Conservation (phyloP, 2,888 invertebrate genomes). For the Biston stratarius region DNA sequence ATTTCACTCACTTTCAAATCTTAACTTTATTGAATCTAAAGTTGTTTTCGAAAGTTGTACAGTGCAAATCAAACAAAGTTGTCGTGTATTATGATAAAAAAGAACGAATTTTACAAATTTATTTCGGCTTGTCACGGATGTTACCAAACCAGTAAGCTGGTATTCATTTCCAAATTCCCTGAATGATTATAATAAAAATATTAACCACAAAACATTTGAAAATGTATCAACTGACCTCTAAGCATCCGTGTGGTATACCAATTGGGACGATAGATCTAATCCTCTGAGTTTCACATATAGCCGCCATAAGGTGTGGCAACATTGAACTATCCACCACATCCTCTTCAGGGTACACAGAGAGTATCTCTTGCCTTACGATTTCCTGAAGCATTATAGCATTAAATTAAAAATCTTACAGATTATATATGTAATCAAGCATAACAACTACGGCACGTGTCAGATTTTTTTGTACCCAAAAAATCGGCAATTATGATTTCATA, state of each 20-base stretch:
- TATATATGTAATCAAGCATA: neutral
- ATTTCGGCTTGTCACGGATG: neutral
- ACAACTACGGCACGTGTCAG: too few species aligned
- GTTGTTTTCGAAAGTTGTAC: too few species aligned
- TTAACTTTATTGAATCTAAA: too few species aligned
- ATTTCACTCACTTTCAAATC: too few species aligned
- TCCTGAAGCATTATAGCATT: slow-evolving; percentile 77
- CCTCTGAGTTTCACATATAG: slow-evolving; percentile 92
- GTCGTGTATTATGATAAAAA: too few species aligned
- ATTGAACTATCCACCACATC: slow-evolving; percentile 84
- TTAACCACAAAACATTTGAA: too few species aligned
- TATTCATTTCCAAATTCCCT: neutral
- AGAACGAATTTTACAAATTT: too few species aligned
- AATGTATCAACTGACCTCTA: slow-evolving; percentile 57
- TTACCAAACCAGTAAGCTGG: neutral
- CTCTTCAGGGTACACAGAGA: slow-evolving; percentile 77
- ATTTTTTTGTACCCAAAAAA: too few species aligned
- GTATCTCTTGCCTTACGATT: slow-evolving; percentile 86
- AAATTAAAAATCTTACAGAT: neutral
- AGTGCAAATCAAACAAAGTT: too few species aligned
- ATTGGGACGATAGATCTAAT: slow-evolving; percentile 92
- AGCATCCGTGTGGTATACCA: slow-evolving; percentile 94
- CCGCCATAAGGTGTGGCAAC: slow-evolving; percentile 89
- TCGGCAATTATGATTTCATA: too few species aligned
- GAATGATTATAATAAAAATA: too few species aligned